These are phyloP conservation scores for Argyresthia goedartella DNA, from an alignment of 2,888 invertebrate species.

Conservation along the genomic window DNA sequence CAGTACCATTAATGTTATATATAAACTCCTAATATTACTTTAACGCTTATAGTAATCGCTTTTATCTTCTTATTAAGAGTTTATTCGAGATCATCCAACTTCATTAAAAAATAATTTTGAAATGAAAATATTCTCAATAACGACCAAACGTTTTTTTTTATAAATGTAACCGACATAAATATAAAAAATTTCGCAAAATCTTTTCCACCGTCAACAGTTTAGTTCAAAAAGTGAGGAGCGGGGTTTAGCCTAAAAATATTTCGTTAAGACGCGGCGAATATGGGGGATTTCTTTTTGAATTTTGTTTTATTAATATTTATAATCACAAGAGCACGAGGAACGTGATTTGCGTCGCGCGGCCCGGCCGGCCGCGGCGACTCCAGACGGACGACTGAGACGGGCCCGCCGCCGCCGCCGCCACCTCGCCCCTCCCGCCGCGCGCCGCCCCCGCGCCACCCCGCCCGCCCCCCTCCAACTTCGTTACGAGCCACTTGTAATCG, in stretches of 20 bases:
- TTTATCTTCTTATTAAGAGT: too few species aligned
- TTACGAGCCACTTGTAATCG: conserved; percentile 71
- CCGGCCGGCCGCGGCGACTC: conserved; percentile 69
- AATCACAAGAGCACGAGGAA: conserved; percentile 72
- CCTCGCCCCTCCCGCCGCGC: conserved; percentile 17
- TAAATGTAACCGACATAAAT: conserved; percentile 67
- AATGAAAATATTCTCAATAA: conserved; percentile 56
- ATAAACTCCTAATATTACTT: conserved; percentile 42
- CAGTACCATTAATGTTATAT: conserved; percentile 23
- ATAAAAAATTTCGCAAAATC: conserved; percentile 66
- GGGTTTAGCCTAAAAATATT: conserved; percentile 62
- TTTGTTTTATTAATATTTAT: conserved; percentile 59
- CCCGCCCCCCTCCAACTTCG: conserved; percentile 52
- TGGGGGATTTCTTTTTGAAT: conserved; percentile 25
- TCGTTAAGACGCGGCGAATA: conserved; percentile 54
- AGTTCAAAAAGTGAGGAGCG: conserved; percentile 51
- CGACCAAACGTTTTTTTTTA: conserved; percentile 62
- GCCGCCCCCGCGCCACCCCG: conserved; percentile 18
- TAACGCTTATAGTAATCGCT: conserved; percentile 51
- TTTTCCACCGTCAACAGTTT: conserved; percentile 56
- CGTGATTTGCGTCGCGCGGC: conserved; percentile 67
- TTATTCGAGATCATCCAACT: too few species aligned
- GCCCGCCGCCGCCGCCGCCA: conserved; percentile 38
- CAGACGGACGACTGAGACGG: conserved; percentile 69
- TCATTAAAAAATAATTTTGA: conserved; percentile 44